Base-by-base conservation (phyloP, 53 echinoderm and acorn worm genomes). In the Stichopus horrens region DNA sequence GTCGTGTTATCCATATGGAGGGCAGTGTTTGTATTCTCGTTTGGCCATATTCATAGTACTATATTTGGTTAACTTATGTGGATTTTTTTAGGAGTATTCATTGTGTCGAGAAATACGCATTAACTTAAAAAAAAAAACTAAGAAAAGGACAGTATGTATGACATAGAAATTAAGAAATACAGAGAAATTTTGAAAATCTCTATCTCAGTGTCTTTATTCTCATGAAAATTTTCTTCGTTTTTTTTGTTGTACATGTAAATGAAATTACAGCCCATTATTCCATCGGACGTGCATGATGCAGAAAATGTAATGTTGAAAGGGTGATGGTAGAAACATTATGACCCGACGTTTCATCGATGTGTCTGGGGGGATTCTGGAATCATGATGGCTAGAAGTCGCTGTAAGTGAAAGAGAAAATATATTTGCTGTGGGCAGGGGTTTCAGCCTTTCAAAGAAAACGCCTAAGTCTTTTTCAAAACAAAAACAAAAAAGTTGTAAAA, bases 11-110 rank as follows among this genome's bases (percentile, higher is more conserved):
- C 52, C 52, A 75, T 37, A 74, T 37, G 19, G 21, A 73, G 74
- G 74, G 52, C 23, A 75, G 52, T n/a, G 56, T 81, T 81, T 81
- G 81, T 81, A 81, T 81, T 81, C 81, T 56, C 56, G 81, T 81
- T 56, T 81, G 81, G 81, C 57, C 81, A 81, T 81, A 81, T 81
- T 81, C 56, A 81, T 81, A 81, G 81, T 81, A 81, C 81, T 81
- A 81, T 81, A 81, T 81, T 81, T 81, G 56, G 58, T 81, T 81
- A 55, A 81, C 56, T 56, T 52, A 55, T 81, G 81, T 81, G 56
- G 53, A 6, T 81, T 58, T 55, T 71, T 71, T 8, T 9, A 59
- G 67, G 57, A 55, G 80, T 79, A 79, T 79, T 79, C 80, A 57
- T 7, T 79, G 55, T 79, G 80, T 56, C 20, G 18, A 79, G 56